phyloP scores from a whole-genome alignment of 2,113 vertebrate species.

The Platanista minor region DNA sequence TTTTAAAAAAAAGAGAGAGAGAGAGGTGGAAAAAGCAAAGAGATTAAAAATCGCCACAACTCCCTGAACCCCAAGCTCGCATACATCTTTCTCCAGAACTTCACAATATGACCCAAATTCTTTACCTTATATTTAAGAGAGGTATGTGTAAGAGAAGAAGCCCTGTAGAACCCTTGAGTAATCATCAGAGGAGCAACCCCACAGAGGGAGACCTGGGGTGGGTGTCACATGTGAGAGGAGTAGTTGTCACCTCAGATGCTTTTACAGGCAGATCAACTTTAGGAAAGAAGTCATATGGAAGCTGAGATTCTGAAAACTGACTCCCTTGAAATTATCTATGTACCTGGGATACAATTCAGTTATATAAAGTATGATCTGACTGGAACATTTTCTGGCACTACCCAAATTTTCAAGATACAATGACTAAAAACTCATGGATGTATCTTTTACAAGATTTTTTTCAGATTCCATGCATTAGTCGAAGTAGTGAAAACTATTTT shows the following conservation, averaged over 20 bases:
- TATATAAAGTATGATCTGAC: background rate
- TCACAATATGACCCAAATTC: background rate
- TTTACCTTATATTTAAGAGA: background rate
- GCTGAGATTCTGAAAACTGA: background rate
- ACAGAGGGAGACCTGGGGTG: background rate
- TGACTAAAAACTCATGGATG: background rate
- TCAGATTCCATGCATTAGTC: background rate
- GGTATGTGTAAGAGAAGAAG: background rate
- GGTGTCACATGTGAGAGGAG: background rate
- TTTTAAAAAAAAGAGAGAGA: no score
- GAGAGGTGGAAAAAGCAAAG: background rate
- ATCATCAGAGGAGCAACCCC: background rate
- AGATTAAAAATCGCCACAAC: background rate
- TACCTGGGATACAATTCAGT: background rate
- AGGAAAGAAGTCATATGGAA: background rate
- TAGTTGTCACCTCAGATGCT: background rate
- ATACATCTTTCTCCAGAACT: background rate
- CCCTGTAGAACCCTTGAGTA: no score
- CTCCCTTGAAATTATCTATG: background rate
- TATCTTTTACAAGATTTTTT: background rate
- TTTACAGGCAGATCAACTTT: background rate
- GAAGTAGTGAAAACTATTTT: background rate
- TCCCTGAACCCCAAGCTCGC: background rate
- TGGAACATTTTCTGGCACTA: background rate
- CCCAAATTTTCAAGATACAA: background rate